Conservation (phyloP, 1,140 invertebrate genomes). For the Drosophila yakuba region DNA sequence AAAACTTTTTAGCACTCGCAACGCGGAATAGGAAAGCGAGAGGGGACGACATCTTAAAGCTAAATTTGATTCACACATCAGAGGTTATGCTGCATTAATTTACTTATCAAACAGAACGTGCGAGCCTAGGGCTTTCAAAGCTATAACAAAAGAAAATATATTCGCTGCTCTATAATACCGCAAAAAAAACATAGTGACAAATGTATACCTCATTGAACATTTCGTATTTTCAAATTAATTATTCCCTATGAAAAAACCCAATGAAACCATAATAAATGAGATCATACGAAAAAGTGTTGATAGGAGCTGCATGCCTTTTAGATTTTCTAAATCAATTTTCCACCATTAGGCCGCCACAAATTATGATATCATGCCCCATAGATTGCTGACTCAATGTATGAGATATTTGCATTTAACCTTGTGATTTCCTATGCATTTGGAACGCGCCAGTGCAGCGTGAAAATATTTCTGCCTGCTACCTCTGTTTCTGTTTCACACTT, state of each 20-base stretch:
- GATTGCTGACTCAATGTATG: slow-evolving; percentile 27
- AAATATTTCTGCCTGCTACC: slow-evolving; percentile 26
- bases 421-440: slow-evolving; percentile 23
- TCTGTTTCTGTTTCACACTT: neutral
- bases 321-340: slow-evolving; percentile 31
- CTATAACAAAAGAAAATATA: neutral
- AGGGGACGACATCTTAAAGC: slow-evolving; percentile 2
- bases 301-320: neutral
- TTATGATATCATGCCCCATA: slow-evolving; percentile 48
- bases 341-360: slow-evolving; percentile 9
- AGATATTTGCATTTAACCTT: slow-evolving; percentile 61
- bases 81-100: neutral
- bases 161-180: too few relatives aligned
- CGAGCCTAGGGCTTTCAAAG: neutral
- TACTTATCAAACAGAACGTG: slow-evolving; percentile 18
- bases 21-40: neutral
- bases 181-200: too few relatives aligned
- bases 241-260: neutral
- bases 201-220: too few relatives aligned
- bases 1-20: slow-evolving; percentile 39
- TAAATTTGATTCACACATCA: slow-evolving; percentile 2
- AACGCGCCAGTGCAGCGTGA: slow-evolving; percentile 30
- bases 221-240: neutral
- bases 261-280: neutral
- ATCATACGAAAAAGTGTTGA: neutral